Evolutionary conservation across 2,888 invertebrate species (phyloP).

Genomic region (Notocelia uddmanniana): DNA sequence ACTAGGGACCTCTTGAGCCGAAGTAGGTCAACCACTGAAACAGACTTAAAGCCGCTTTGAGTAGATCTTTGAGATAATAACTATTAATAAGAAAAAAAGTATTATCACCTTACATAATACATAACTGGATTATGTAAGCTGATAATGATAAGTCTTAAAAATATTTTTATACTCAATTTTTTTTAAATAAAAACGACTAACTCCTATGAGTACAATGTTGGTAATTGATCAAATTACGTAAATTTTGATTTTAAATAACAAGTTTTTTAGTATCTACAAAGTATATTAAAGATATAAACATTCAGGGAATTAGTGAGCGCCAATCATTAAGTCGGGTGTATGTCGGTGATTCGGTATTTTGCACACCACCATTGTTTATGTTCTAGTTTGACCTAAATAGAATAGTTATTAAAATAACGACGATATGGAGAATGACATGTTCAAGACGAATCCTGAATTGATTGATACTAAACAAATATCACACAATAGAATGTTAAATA

Average conservation of each 20-base stretch:
- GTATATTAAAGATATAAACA: neutral
- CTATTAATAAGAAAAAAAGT: neutral
- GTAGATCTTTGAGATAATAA: no score
- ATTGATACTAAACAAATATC: neutral
- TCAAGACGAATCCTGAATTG: neutral
- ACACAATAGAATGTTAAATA: neutral
- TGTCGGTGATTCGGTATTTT: neutral
- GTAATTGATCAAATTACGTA: no score
- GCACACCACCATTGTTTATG: neutral
- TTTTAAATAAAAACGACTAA: no score
- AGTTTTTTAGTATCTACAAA: no score
- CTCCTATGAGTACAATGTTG: no score
- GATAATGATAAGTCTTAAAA: no score
- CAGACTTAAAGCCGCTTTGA: neutral
- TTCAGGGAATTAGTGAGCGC: neutral
- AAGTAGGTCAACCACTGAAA: conserved; percentile 13
- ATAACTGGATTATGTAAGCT: no score
- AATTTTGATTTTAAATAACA: no score
- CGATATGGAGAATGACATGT: neutral
- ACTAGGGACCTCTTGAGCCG: conserved; percentile 8
- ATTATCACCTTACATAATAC: no score
- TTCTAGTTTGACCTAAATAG: neutral
- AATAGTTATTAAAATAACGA: no score
- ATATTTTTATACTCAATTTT: no score
- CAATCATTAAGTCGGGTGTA: no score